A percentile compares a stretch with the other conserved stretches of the same genome.
Conservation (phyloP, 2,113 vertebrate genomes). For the Herpetotheres cachinnans region DNA sequence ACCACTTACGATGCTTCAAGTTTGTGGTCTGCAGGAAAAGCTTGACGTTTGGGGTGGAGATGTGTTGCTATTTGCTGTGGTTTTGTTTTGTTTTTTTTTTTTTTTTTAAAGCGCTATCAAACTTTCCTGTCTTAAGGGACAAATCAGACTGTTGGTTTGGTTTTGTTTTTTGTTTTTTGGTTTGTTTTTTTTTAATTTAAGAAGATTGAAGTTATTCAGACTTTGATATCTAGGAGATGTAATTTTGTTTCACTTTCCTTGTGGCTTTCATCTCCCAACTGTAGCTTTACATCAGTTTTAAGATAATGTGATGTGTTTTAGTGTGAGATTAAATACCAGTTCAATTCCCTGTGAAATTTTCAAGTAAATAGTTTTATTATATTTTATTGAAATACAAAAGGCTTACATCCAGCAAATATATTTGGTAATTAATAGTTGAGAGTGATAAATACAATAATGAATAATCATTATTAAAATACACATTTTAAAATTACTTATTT, state of each 20-base stretch:
- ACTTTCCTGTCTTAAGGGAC: background rate
- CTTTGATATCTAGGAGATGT: background rate
- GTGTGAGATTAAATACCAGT: background rate
- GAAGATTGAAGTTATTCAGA: background rate
- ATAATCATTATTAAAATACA: conserved; percentile 39
- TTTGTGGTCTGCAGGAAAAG: background rate
- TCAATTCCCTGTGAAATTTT: background rate
- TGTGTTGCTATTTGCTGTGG: background rate
- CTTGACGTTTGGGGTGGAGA: background rate
- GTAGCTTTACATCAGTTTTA: background rate
- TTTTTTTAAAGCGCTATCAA: background rate
- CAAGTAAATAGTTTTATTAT: conserved; percentile 55
- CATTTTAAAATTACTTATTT: conserved; percentile 14
- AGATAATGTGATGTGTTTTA: background rate
- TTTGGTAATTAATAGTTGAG: conserved; percentile 56
- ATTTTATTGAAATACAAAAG: conserved; percentile 71
- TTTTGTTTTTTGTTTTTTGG: too few species aligned
- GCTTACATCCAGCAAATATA: conserved; percentile 53
- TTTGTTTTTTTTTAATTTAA: background rate
- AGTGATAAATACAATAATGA: conserved; percentile 43
- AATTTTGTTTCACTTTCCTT: background rate
- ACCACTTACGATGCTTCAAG: background rate
- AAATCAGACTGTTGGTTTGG: background rate
- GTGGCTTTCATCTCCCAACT: background rate
- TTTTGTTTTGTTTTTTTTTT: background rate